Evolutionary conservation across 2,113 vertebrate genomes (phyloP), one percentile per base, ranked within the genome.

Genomic region (Myotis brandtii): DNA sequence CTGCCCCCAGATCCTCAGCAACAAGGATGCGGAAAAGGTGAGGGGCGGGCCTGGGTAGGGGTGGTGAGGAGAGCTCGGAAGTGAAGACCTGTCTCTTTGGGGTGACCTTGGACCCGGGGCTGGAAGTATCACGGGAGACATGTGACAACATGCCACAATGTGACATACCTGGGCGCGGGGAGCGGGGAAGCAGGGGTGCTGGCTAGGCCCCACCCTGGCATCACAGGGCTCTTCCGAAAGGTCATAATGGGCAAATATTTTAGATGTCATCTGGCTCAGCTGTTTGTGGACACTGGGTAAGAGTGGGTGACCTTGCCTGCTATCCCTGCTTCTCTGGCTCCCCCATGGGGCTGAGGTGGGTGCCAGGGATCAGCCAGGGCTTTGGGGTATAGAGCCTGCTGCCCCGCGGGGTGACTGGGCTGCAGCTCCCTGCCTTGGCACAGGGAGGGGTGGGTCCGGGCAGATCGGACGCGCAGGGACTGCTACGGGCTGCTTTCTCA

Each of bases 1-100:
- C 98, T 99, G 99, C 96, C 99, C 99, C 2, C 99, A 99, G 98
- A 99, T 99, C 95, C 99, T 99, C 86, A 98, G 98, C 34, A 99
- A 99, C 98, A 99, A 99, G 96, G 99, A 99, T 97, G 99, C 99
- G 7, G 99, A 99, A 96, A 99, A 98, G 98, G 99, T 99, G 67
- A 76, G 83, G 81, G 73, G 40, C 0, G 6, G 37, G 17, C 25
- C 50, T 12, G 40, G 54, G 13, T 0, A 18, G 37, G 40, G 32
- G 23, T 7, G 32, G 23, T 7, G 13, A 37, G 83, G 62, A 59
- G 10, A 62, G 75, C 73, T 64, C 8, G 0, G 21, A 62, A 50
- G 46, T 50, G 79, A 27, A 13, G 48, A 25, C 56, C 18, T 30
- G 14, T 23, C 70, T 86, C 52, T 73, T 66, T 23, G 37, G 23